phyloP scores from a whole-genome alignment of 2,888 invertebrate species.

The Emmelina monodactyla region DNA sequence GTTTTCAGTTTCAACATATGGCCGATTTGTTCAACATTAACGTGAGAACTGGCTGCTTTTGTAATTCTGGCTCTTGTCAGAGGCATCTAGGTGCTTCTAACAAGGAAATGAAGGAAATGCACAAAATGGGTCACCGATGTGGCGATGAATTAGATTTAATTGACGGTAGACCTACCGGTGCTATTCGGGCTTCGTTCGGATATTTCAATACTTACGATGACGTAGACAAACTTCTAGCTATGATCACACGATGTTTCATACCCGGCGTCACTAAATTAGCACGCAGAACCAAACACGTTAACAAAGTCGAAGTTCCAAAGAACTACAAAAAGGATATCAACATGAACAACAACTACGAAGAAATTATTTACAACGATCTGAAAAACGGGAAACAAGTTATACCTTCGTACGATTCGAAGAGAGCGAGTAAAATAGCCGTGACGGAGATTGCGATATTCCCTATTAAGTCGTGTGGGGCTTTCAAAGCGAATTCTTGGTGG shows the following conservation, averaged over 20 bases:
- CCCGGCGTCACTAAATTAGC: slow-evolving; percentile 29
- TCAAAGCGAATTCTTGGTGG: slow-evolving; percentile 74
- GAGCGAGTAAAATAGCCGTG: slow-evolving; percentile 25
- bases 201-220: slow-evolving; percentile 83
- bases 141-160: slow-evolving; percentile 88
- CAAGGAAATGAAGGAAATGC: slow-evolving; percentile 77
- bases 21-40: slow-evolving; percentile 86
- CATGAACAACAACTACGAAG: slow-evolving; percentile 15
- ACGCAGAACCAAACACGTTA: slow-evolving; percentile 26
- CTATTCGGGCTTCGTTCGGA: slow-evolving; percentile 91
- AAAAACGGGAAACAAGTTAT: too few species aligned
- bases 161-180: slow-evolving; percentile 89
- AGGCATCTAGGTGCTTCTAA: slow-evolving; percentile 74
- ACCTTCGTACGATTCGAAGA: neutral
- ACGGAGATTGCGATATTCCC: slow-evolving; percentile 74
- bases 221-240: slow-evolving; percentile 72
- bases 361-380: slow-evolving; percentile 15
- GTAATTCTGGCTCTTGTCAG: slow-evolving; percentile 96
- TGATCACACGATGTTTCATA: slow-evolving; percentile 81
- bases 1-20: slow-evolving; percentile 81
- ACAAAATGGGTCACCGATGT: slow-evolving; percentile 88
- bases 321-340: slow-evolving; percentile 11
- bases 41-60: slow-evolving; percentile 93
- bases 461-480: slow-evolving; percentile 89
- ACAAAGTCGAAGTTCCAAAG: slow-evolving; percentile 11